Evolutionary conservation across 2,113 vertebrate genomes (phyloP), one percentile per base, ranked within the genome.

Genomic region (Tringa solitaria): DNA sequence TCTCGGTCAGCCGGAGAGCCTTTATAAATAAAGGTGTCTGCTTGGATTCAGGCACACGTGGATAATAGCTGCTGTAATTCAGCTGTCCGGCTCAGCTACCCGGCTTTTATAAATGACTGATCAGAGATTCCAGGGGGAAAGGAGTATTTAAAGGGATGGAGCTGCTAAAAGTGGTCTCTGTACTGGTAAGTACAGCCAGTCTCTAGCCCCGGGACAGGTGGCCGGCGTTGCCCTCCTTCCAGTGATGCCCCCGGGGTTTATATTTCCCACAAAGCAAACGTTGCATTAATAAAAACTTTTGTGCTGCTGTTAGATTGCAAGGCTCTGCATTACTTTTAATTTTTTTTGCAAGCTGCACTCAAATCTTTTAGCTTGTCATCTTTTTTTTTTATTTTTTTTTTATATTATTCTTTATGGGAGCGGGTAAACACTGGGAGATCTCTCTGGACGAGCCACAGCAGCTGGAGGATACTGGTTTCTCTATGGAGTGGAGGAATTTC

Each of bases 391-490:
- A 37, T 20, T 48, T 12, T 80, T 10, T 4, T 39, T 16, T n/a
- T n/a, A n/a, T n/a, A n/a, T n/a, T n/a, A n/a, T 39, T 39, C 8
- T 84, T 72, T 33, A 45, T 64, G 88, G 93, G 84, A 91, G 81
- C 1, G 14, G 17, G 67, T 90, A 39, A 95, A 82, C 74, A 57
- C 89, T 86, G 8, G 1, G 69, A 12, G 91, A 84, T 93, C 75
- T 95, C 94, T 87, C 79, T 84, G 94, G 91, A 96, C 73, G 60
- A 84, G 84, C 79, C 87, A 60, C 43, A 81, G 95, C 97, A 97
- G 96, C 97, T 97, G 97, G 91, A 89, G 94, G 91, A 96, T 97
- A 93, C 88, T 91, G 88, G 88, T 95, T 96, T 92, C 95, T 97
- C 94, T 87, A 80, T 75, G 88, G 89, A 96, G 92, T 77, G 79